phyloP scores from a whole-genome alignment of 2,888 invertebrate species.

The Platycheirus albimanus region DNA sequence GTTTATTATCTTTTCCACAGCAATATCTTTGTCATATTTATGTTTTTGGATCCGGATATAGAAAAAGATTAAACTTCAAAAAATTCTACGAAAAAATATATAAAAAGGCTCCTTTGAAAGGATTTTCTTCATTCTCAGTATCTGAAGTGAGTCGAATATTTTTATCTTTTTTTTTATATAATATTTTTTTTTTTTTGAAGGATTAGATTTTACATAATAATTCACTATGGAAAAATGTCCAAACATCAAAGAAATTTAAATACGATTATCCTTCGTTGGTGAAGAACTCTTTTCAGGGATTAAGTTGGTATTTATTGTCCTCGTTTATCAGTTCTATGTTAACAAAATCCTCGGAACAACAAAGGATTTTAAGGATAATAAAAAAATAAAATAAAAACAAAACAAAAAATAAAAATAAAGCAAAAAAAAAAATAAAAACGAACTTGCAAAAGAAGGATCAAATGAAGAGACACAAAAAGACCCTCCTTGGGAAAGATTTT shows the following conservation, averaged over 20 bases:
- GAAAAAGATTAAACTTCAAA: too few species aligned
- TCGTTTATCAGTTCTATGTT: conserved; percentile 63
- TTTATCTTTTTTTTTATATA: neutral
- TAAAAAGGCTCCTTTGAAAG: too few species aligned
- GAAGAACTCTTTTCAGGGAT: conserved; percentile 49
- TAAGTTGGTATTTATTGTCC: conserved; percentile 57
- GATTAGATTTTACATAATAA: conserved; percentile 25
- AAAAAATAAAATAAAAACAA: too few species aligned
- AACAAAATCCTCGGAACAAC: conserved; percentile 28
- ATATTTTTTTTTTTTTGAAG: neutral
- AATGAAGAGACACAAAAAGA: conserved; percentile 16
- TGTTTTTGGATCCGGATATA: too few species aligned
- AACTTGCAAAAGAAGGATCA: conserved; percentile 11
- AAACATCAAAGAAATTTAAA: conserved; percentile 54
- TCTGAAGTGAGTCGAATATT: neutral
- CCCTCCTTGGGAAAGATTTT: conserved; percentile 48
- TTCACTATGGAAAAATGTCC: conserved; percentile 17
- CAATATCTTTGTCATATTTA: too few species aligned
- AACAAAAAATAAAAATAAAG: neutral
- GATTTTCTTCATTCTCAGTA: neutral
- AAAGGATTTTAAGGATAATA: conserved; percentile 29
- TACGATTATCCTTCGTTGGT: conserved; percentile 50
- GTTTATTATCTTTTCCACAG: too few species aligned
- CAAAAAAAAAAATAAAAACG: neutral
- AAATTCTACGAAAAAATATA: too few species aligned